Base-by-base conservation (phyloP, 2,113 vertebrate species). In the Brachyhypopomus gauderio region DNA sequence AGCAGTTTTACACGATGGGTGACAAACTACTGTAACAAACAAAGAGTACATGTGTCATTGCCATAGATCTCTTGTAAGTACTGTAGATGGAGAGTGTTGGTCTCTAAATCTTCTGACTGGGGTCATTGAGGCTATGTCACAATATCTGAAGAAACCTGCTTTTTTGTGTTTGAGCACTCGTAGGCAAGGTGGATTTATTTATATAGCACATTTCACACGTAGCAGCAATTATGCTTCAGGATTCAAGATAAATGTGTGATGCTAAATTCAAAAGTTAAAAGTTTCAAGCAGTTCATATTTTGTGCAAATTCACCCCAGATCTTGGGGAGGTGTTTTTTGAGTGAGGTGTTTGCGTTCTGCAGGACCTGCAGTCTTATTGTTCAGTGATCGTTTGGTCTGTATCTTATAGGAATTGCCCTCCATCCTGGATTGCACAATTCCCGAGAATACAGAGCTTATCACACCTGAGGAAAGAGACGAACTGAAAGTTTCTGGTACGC, bases 401-500 rank as follows among this genome's bases (percentile, higher is more conserved):
- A 86, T 90, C 52, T 81, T 86, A 2, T 75, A 98, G 96, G 95
- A 95, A 75, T 88, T 94, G 55, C 90, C 93, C 45, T 92, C 94
- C 20, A 92, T 93, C 45, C 87, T 98, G 88, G 95, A 98, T 87
- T 99, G 97, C 86, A 90, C 92, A 74, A 88, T 96, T 70, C 91
- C 94, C 41, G 94, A 96, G 83, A 94, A 93, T 38, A 78, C 95
- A 72, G 98, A 99, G 81, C 95, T 94, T 36, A 97, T 99, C 90
- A 96, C 94, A 83, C 95, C 96, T 11, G 98, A 99, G 86, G 98
- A 99, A 90, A 95, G 97, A 85, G 97, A 98, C 87, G 98, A 98
- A 86, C 89, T 99, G 86, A 98, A 97, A 88, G 96, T 99, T 75
- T 97, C 97, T 86, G 98, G 97, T 98, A 90, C 91, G 93, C 84